phyloP scores from a whole-genome alignment of 2,113 vertebrate genomes.

The Turnix velox region DNA sequence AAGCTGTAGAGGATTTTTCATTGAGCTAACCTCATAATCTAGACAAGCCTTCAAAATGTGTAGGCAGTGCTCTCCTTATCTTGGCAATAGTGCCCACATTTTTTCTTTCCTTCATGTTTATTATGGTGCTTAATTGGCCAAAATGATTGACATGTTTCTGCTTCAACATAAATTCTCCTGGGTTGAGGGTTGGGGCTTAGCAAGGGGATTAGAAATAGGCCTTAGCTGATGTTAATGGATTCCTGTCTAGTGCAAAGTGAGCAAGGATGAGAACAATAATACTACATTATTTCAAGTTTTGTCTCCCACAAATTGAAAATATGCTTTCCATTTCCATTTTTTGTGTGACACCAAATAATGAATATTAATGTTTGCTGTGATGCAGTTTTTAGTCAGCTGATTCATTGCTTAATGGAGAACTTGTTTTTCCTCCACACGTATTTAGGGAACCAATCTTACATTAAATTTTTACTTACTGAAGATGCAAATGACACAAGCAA shows the following conservation, averaged over 20 bases:
- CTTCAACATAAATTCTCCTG: conserved; percentile 9
- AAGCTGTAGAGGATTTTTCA: not conserved
- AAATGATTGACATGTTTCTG: conserved; percentile 26
- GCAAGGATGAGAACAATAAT: not conserved
- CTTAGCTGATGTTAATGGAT: conserved; percentile 9
- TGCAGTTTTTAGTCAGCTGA: not conserved
- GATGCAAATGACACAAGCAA: not conserved
- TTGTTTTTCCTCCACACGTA: not conserved
- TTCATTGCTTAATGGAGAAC: not conserved
- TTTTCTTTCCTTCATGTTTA: not conserved
- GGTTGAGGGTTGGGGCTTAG: not conserved
- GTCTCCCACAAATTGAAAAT: not conserved
- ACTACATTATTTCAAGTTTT: not conserved
- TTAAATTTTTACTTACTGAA: not conserved
- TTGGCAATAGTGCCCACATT: not conserved
- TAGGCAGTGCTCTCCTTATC: not conserved
- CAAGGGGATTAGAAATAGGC: not conserved
- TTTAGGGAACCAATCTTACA: not conserved
- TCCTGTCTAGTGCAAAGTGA: not conserved
- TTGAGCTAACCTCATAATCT: conserved; percentile 5
- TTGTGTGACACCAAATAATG: not conserved
- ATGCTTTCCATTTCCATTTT: not conserved
- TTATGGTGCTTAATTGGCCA: conserved; percentile 15
- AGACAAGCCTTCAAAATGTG: not conserved
- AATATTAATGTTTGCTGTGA: not conserved